Evolutionary conservation across 2,113 vertebrate species (phyloP), one percentile per base, ranked within the genome.

Genomic region (Parus major): DNA sequence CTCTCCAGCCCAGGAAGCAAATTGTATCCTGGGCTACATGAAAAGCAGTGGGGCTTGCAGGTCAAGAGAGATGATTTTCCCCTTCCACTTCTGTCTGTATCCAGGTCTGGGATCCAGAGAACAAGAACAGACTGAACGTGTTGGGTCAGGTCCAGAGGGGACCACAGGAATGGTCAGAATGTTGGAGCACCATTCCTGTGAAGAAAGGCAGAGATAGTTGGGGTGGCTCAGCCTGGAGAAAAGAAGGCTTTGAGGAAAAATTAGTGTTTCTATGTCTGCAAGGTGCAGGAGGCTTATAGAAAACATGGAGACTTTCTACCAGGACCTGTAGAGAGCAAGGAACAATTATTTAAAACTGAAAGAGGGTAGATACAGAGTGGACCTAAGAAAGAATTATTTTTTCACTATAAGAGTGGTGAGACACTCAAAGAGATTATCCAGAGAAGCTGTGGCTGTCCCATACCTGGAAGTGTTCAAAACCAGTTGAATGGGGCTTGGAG

Each of bases 81-180:
- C 8, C 18, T 55, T 60, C 31, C 14, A 6, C 36, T 68, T 39
- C 18, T 35, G 10, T 31, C 17, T 35, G 28, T 12, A n/a, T 28
- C 47, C 53, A 47, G 7, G 1, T 39, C 39, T 75, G 69, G 28
- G 9, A 16, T 9, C 16, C 20, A 39, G 46, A 60, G 55, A 9
- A 60, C 4, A 47, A 29, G 31, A 53, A 83, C 0, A 11, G 4
- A 27, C 29, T 25, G 10, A n/a, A 76, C 2, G 5, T 70, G 17
- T 39, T 53, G 8, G 29, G 27, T 6, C 0, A 0, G 16, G 29
- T 47, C 24, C 41, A 35, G 29, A 61, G n/a, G 2, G 18, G 4
- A n/a, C 8, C 21, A 25, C 31, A 53, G 18, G 47, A 75, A 47
- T 22, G 29, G 19, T 35, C 42, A 44, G 19, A 77, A 28, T 4